These are phyloP conservation scores for Coregonus ussuriensis DNA, from an alignment of 2,797 vertebrate genomes.

Conservation along the genomic window DNA sequence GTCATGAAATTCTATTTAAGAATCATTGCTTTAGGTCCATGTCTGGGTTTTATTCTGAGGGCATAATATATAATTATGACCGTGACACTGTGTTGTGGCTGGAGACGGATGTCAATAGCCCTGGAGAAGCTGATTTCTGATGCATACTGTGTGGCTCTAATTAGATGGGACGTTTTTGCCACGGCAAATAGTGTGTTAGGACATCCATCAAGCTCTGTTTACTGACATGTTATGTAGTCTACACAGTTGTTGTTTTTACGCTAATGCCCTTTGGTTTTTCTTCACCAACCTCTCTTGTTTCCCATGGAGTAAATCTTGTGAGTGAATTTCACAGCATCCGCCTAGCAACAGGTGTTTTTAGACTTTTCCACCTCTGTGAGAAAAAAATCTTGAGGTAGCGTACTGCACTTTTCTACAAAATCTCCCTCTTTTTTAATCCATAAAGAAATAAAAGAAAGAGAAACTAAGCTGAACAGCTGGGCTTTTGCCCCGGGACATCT, in stretches of 20 bases:
- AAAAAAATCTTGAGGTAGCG: background rate
- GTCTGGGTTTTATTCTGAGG: constrained; percentile 53
- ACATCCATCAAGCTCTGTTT: constrained; percentile 68
- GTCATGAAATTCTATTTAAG: constrained; percentile 64
- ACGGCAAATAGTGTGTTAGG: constrained; percentile 51
- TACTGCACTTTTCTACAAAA: constrained; percentile 11
- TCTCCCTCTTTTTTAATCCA: constrained; percentile 19
- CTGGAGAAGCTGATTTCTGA: constrained; percentile 53
- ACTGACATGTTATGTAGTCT: constrained; percentile 58
- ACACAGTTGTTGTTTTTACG: constrained; percentile 56
- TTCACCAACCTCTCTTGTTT: constrained; percentile 30
- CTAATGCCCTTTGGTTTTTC: constrained; percentile 53
- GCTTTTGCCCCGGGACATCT: constrained; percentile 63
- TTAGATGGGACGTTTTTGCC: constrained; percentile 67
- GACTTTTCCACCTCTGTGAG: background rate
- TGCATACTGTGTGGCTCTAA: constrained; percentile 56
- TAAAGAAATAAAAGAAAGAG: constrained; percentile 23
- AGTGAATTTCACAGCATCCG: constrained; percentile 48
- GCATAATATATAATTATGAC: constrained; percentile 46
- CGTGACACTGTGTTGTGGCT: constrained; percentile 47
- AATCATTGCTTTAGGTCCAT: constrained; percentile 40
- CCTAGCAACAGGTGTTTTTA: constrained; percentile 38
- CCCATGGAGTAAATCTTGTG: constrained; percentile 48
- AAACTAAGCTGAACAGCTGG: constrained; percentile 56
- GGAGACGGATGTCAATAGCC: constrained; percentile 56